Evolutionary conservation across 2,888 invertebrate genomes (phyloP).

Genomic region (Habrosyne pyritoides): DNA sequence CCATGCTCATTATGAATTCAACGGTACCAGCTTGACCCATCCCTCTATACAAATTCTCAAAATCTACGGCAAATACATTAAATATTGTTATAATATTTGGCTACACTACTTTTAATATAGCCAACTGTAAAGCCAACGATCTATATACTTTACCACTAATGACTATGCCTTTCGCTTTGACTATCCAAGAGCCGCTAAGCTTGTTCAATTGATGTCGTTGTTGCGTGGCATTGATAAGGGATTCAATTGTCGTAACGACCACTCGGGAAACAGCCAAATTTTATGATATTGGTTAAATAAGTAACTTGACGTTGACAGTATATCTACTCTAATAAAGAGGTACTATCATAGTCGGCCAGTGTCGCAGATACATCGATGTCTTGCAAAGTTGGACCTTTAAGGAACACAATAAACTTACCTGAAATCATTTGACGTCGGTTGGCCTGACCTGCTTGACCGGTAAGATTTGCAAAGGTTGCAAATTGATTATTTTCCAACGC

Average conservation of each 20-base stretch:
- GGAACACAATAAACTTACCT: slow-evolving; percentile 42
- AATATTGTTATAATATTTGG: slow-evolving; percentile 1
- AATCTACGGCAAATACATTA: slow-evolving; percentile 48
- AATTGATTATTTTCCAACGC: slow-evolving; percentile 21
- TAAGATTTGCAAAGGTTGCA: no score
- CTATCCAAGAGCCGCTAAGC: neutral
- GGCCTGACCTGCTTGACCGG: slow-evolving; percentile 24
- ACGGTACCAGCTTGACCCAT: slow-evolving; percentile 47
- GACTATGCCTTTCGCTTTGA: neutral
- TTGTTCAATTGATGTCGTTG: neutral
- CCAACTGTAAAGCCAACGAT: slow-evolving; percentile 1
- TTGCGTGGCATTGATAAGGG: neutral
- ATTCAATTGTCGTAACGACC: neutral
- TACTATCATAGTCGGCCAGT: slow-evolving; percentile 11
- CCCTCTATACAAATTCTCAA: slow-evolving; percentile 59
- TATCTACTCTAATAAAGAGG: slow-evolving; percentile 12
- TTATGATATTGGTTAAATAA: neutral
- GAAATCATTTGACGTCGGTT: slow-evolving; percentile 48
- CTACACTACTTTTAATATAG: slow-evolving; percentile 17
- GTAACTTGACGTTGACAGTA: slow-evolving; percentile 13
- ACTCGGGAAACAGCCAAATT: neutral
- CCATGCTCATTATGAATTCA: slow-evolving; percentile 70
- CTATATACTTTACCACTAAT: slow-evolving; percentile 20
- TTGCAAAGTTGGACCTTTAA: slow-evolving; percentile 8
- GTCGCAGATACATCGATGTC: slow-evolving; percentile 11